These are phyloP conservation scores for Callithrix jacchus DNA, from an alignment of 2,113 vertebrate species.

Conservation along the genomic window DNA sequence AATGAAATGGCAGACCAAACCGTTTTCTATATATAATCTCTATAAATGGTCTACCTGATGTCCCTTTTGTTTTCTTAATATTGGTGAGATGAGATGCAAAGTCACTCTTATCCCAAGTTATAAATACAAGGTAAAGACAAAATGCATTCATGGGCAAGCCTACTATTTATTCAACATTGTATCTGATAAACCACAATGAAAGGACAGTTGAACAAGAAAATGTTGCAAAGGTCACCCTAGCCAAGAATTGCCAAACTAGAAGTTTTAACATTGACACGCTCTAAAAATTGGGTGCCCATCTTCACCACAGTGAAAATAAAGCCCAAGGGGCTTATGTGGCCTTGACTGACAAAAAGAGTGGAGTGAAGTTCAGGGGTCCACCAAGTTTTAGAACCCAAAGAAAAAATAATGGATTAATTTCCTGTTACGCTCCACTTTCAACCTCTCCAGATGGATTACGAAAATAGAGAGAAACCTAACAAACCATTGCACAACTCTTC, in stretches of 20 bases:
- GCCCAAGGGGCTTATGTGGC: not conserved
- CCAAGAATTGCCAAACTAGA: not conserved
- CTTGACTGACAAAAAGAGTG: not conserved
- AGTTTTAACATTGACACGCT: not conserved
- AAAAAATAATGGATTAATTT: not conserved
- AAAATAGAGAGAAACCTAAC: not conserved
- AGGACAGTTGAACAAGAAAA: not conserved
- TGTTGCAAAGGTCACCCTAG: not conserved
- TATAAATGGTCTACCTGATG: not conserved
- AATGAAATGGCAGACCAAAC: not conserved
- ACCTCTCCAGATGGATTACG: not conserved
- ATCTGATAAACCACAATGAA: not conserved
- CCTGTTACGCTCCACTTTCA: not conserved
- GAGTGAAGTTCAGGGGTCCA: not conserved
- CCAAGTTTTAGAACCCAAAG: not conserved
- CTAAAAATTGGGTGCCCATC: not conserved
- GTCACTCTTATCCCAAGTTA: not conserved
- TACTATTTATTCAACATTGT: not conserved
- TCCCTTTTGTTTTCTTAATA: not conserved
- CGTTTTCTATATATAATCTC: not conserved
- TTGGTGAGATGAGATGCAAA: not conserved
- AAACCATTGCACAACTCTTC: not conserved
- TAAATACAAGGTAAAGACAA: not conserved
- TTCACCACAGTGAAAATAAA: not conserved
- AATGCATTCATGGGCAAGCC: not conserved